Base-by-base conservation (phyloP, 1,140 invertebrate genomes). In the Drosophila cardini region DNA sequence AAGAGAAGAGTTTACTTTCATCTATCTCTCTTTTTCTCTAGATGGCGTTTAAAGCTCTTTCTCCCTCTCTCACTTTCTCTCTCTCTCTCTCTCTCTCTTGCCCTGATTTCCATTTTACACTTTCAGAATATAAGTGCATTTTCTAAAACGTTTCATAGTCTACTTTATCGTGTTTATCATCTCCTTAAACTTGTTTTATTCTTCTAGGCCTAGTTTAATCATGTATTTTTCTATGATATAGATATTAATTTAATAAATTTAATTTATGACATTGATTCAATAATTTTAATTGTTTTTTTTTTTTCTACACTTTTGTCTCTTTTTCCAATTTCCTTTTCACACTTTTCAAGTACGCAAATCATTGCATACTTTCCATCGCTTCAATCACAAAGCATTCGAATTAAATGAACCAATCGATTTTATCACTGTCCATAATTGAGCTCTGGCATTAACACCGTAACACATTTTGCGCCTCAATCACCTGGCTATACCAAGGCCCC, bases 381-480 rank as follows among this genome's bases (percentile, higher is more conserved):
- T 43, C 15, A 21, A 34, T 55, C 38, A 34, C 32, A 43, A 55
- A 15, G 45, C 56, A 45, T 38, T 46, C 67, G 55, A 70, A 67
- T 72, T 56, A 76, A 79, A 63, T 68, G 60, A 72, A 46, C 76
- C 57, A 71, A 81, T 79, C 58, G 76, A 63, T 77, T 76, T 76
- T 69, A 82, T 80, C 72, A 67, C 79, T 53, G 52, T 52, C 34
- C 13, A 62, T 67, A 70, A 71, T 72, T 71, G 73, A 77, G 71
- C 67, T 32, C 52, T 63, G 40, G 80, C 76, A 83, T 81, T 83
- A 80, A 80, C 80, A 70, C 79, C 67, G 60, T 81, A 78, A 78
- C 80, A 82, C 79, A 81, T 78, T 83, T 77, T 73, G 74, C 63
- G 56, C 45, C 75, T 63, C 46, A 52, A 15, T 30, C 45, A 18